Evolutionary conservation across 2,888 invertebrate species (phyloP).

Genomic region (Gordius sp.): DNA sequence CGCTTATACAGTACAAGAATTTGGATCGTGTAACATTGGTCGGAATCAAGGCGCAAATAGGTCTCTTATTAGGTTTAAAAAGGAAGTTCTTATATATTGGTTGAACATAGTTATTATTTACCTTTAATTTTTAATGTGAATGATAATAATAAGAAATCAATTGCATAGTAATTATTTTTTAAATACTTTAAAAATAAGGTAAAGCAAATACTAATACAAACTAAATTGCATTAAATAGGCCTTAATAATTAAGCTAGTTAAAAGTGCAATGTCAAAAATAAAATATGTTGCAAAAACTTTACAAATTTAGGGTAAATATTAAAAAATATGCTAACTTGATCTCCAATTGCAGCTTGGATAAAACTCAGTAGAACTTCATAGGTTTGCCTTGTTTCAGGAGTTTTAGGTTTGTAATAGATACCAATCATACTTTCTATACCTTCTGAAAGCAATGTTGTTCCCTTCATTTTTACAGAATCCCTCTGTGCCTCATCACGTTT

Average conservation of each 20-base stretch:
- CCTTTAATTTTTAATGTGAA: no score
- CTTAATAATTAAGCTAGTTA: neutral
- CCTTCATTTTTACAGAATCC: slow-evolving; percentile 39
- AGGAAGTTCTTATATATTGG: no score
- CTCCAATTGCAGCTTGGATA: slow-evolving; percentile 82
- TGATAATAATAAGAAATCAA: no score
- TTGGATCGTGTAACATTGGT: no score
- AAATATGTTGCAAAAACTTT: slow-evolving; percentile 19
- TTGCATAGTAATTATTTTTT: no score
- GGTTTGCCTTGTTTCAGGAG: slow-evolving; percentile 83
- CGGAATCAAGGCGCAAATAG: no score
- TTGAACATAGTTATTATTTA: no score
- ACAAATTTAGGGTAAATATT: neutral
- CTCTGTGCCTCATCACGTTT: slow-evolving; percentile 70
- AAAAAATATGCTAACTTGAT: slow-evolving; percentile 34
- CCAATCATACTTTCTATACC: slow-evolving; percentile 74
- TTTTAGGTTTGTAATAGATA: slow-evolving; percentile 75
- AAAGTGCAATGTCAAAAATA: slow-evolving; percentile 6
- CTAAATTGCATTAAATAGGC: no score
- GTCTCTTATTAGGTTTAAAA: no score
- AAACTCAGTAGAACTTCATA: slow-evolving; percentile 82
- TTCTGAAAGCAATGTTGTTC: slow-evolving; percentile 45
- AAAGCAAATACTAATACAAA: no score
- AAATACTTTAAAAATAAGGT: no score
- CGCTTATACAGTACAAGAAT: no score